Evolutionary conservation across 1,140 invertebrate species (phyloP).

Genomic region (Drosophila triauraria): DNA sequence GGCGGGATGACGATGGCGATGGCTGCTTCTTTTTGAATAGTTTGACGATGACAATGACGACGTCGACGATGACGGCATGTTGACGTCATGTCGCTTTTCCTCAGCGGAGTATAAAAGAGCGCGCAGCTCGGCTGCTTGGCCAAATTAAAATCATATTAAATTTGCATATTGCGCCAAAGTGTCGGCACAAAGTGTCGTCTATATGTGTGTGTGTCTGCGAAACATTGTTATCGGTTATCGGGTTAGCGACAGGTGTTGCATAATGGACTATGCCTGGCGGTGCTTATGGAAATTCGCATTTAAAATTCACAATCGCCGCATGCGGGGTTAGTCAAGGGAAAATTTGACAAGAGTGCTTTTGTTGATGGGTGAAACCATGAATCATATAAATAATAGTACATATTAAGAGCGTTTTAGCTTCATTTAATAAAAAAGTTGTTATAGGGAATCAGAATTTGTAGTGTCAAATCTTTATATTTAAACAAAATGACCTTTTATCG

Average conservation of each 20-base stretch:
- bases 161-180: constrained; percentile 70
- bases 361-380: constrained; percentile 1
- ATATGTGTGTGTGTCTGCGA: not conserved
- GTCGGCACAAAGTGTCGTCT: constrained; percentile 30
- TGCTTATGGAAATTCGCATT: constrained; percentile 20
- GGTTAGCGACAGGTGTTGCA: constrained; percentile 55
- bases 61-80: constrained; percentile 39
- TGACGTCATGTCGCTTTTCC: constrained; percentile 24
- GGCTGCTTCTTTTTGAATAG: constrained; percentile 57
- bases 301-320: constrained; percentile 23
- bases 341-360: constrained; percentile 1
- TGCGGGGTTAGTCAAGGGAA: not conserved
- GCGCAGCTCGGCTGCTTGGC: constrained; percentile 30
- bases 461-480: rapidly evolving
- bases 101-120: not conserved
- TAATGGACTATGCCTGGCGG: constrained; percentile 13
- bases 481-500: not conserved
- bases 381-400: not conserved
- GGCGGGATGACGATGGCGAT: constrained; percentile 16
- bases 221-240: constrained; percentile 50
- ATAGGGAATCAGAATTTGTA: too few relatives aligned
- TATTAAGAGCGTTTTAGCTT: too few relatives aligned
- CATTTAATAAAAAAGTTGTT: too few relatives aligned
- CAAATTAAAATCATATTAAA: constrained; percentile 84
- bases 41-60: constrained; percentile 62